phyloP scores from a whole-genome alignment of 2,113 vertebrate genomes.

The Rafetus swinhoei region DNA sequence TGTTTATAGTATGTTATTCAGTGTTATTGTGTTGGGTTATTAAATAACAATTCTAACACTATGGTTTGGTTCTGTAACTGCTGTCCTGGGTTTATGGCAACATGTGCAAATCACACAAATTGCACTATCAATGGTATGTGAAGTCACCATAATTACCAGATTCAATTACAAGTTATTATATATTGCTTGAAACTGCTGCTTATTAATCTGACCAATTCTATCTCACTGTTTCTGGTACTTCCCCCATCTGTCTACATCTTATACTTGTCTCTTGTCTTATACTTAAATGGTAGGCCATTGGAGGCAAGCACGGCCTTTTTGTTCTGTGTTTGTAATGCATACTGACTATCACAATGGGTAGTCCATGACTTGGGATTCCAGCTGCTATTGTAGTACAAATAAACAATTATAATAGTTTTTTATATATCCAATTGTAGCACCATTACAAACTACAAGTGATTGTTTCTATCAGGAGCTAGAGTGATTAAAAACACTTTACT shows the following conservation, averaged over 20 bases:
- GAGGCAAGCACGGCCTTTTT: too few species aligned
- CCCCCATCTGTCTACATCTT: too few species aligned
- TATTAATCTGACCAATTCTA: too few species aligned
- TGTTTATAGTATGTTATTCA: not conserved
- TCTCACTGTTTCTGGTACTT: too few species aligned
- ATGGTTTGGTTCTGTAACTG: not conserved
- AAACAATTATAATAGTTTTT: not conserved
- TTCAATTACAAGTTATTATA: not conserved
- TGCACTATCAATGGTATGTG: not conserved
- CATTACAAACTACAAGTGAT: not conserved
- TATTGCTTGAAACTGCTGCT: not conserved
- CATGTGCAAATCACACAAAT: not conserved
- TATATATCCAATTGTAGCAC: not conserved
- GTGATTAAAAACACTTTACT: not conserved
- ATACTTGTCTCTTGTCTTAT: too few species aligned
- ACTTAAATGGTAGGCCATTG: too few species aligned
- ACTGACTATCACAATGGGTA: too few species aligned
- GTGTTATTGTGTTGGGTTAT: not conserved
- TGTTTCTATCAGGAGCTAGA: not conserved
- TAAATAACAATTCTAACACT: not conserved
- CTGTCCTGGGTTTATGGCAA: not conserved
- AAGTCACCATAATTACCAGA: not conserved
- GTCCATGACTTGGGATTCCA: too few species aligned
- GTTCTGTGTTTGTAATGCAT: too few species aligned
- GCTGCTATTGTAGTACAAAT: too few species aligned